A percentile compares a stretch with the other conserved stretches of the same genome.
phyloP scores from a whole-genome alignment of 2,113 vertebrate genomes.

The Isurus oxyrinchus region DNA sequence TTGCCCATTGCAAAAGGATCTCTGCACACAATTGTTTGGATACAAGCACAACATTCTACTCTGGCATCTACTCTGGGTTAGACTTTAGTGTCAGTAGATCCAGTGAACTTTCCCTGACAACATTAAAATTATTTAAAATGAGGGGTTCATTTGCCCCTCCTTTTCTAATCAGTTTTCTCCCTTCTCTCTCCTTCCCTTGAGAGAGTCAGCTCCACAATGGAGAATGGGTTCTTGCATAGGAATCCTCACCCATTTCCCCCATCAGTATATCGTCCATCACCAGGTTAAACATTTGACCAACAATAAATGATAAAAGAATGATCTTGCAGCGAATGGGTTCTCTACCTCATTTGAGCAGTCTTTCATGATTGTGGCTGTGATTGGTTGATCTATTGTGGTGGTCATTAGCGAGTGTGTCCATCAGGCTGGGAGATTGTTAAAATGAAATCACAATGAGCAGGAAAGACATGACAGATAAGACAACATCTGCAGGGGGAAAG shows the following conservation, averaged over 20 bases:
- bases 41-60: neutral
- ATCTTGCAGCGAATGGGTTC: neutral
- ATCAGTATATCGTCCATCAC: neutral
- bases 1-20: neutral
- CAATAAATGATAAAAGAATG: neutral
- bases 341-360: neutral
- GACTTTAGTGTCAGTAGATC: neutral
- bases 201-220: neutral
- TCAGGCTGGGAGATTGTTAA: neutral
- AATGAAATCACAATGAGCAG: neutral
- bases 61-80: neutral
- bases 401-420: neutral
- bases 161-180: neutral
- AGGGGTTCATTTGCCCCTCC: neutral
- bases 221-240: neutral
- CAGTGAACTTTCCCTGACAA: neutral
- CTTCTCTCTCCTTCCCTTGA: neutral
- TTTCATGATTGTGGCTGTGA: neutral
- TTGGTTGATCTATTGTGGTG: neutral
- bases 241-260: neutral
- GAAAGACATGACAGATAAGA: neutral
- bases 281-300: neutral
- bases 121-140: neutral
- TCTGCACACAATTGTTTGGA: neutral
- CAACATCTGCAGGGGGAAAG: neutral